Percentiles rank a stretch among this genome's conserved stretches.
phyloP scores from a whole-genome alignment of 2,113 vertebrate species.

The Octodon degus region DNA sequence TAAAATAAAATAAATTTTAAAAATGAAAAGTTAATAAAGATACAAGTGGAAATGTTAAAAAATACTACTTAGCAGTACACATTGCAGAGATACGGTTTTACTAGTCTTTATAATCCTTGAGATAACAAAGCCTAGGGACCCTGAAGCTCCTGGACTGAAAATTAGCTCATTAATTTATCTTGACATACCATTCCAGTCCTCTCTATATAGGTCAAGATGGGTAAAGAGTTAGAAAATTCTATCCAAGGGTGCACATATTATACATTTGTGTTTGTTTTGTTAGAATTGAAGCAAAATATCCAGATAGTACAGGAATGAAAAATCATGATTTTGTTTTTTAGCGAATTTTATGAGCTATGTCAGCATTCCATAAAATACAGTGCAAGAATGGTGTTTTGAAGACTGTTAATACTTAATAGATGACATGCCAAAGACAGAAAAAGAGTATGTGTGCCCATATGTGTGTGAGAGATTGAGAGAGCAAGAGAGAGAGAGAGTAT shows the following conservation, averaged over 20 bases:
- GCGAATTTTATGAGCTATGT: not conserved
- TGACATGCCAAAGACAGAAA: not conserved
- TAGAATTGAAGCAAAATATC: not conserved
- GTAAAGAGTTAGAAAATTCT: not conserved
- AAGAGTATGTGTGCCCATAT: not conserved
- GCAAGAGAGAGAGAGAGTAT: not conserved
- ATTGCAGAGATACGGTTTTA: not conserved
- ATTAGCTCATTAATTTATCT: not conserved
- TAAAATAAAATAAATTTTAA: too few relatives aligned
- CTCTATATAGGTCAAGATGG: not conserved
- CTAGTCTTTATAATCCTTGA: not conserved
- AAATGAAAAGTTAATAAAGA: too few relatives aligned
- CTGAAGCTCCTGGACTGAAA: not conserved
- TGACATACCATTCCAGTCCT: not conserved
- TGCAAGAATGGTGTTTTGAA: not conserved
- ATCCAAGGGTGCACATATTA: not conserved
- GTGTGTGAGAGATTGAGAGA: not conserved
- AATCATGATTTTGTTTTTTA: not conserved
- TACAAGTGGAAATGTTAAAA: too few relatives aligned
- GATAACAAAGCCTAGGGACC: not conserved
- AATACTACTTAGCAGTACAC: not conserved
- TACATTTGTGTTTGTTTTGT: not conserved
- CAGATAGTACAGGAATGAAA: not conserved
- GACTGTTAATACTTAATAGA: not conserved
- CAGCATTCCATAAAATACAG: not conserved